phyloP scores from a whole-genome alignment of 1,140 invertebrate species.

The Gryon sp. region DNA sequence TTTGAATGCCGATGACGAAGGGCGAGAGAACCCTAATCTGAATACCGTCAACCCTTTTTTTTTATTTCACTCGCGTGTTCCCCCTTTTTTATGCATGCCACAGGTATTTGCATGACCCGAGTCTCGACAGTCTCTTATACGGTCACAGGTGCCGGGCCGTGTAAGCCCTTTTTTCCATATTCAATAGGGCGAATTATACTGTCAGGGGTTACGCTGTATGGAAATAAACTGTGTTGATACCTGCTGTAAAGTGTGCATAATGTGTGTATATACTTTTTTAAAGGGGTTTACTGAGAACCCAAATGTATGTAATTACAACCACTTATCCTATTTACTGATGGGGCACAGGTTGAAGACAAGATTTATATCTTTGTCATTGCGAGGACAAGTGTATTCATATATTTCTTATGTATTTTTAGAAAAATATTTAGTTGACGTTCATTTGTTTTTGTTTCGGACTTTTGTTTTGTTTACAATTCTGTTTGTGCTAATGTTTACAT shows the following conservation, averaged over 20 bases:
- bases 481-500: too few species aligned
- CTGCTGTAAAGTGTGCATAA: slow-evolving; percentile 44
- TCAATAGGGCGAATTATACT: slow-evolving; percentile 62
- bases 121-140: neutral
- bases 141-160: slow-evolving; percentile 65
- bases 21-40: slow-evolving; percentile 74
- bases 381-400: neutral
- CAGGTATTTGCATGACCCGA: slow-evolving; percentile 73
- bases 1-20: slow-evolving; percentile 62
- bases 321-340: slow-evolving; percentile 16
- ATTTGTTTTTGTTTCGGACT: too few species aligned
- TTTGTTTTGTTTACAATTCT: too few species aligned
- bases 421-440: too few species aligned
- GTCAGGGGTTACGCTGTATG: slow-evolving; percentile 65
- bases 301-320: slow-evolving; percentile 35
- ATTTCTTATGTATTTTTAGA: too few species aligned
- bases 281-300: slow-evolving; percentile 30
- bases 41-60: slow-evolving; percentile 67
- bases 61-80: slow-evolving; percentile 38
- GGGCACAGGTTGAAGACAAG: slow-evolving; percentile 26
- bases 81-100: slow-evolving; percentile 73
- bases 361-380: slow-evolving; percentile 11
- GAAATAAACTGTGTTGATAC: slow-evolving; percentile 64
- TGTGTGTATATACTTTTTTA: slow-evolving; percentile 27
- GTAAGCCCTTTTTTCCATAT: slow-evolving; percentile 67